Evolutionary conservation across 2,797 vertebrate genomes (phyloP).

Genomic region (Spinus olivaceus): DNA sequence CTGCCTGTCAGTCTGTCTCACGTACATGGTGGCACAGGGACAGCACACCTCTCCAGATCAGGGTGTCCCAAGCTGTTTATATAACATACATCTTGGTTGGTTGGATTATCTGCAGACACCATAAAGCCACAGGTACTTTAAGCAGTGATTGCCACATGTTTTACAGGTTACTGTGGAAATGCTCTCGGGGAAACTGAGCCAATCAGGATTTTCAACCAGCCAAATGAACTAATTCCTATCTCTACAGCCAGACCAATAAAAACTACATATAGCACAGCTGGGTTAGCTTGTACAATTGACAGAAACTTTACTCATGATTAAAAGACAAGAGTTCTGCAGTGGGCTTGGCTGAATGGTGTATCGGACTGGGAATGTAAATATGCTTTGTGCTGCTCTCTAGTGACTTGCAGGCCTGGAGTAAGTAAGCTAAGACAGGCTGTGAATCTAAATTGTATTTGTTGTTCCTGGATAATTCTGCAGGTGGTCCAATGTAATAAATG

Average conservation of each 20-base stretch:
- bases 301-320: not conserved
- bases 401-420: not conserved
- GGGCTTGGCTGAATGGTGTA: not conserved
- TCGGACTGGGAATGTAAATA: not conserved
- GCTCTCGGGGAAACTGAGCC: not conserved
- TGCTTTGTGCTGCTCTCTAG: not conserved
- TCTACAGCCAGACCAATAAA: not conserved
- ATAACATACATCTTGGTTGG: not conserved
- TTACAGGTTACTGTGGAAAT: not conserved
- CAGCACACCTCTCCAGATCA: not conserved
- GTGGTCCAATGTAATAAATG: not conserved
- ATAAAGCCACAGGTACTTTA: not conserved
- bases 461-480: not conserved
- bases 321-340: not conserved
- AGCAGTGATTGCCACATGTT: not conserved
- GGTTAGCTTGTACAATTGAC: not conserved
- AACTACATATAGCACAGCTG: not conserved
- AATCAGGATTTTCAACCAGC: accelerated
- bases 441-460: not conserved
- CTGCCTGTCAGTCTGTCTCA: not conserved
- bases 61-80: not conserved
- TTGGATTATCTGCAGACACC: not conserved
- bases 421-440: not conserved
- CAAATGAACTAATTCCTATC: not conserved
- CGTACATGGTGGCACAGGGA: accelerated